Conservation (phyloP, 2,888 invertebrate species). For the Cerceris rybyensis region DNA sequence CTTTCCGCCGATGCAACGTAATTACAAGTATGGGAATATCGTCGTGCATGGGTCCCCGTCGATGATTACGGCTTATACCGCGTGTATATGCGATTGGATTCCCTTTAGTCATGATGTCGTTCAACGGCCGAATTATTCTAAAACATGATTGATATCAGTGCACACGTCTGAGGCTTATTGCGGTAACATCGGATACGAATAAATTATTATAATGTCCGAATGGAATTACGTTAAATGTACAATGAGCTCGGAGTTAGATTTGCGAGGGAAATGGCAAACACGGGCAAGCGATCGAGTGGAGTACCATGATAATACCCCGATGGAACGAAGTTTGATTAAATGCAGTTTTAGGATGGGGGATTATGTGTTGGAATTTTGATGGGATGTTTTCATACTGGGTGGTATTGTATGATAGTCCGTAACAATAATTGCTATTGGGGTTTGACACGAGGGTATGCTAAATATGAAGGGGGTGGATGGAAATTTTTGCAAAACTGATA, state of each 20-base stretch:
- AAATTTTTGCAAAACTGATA: no score
- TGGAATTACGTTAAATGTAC: background rate
- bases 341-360: no score
- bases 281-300: background rate
- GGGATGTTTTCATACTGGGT: no score
- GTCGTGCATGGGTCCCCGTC: constrained; percentile 6
- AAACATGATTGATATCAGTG: constrained; percentile 41
- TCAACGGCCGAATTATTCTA: constrained; percentile 42
- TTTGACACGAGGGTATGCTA: no score
- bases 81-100: constrained; percentile 31
- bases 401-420: no score
- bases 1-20: constrained; percentile 45
- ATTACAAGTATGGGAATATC: constrained; percentile 38
- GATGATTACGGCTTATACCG: constrained; percentile 43
- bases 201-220: constrained; percentile 26
- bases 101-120: constrained; percentile 22
- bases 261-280: background rate
- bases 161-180: constrained; percentile 19
- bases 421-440: no score
- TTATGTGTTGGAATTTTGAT: no score
- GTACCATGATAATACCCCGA: background rate
- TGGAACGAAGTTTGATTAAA: background rate
- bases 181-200: constrained; percentile 12
- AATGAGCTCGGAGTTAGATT: background rate
- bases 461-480: no score